Evolutionary conservation across 2,113 vertebrate genomes (phyloP).

Genomic region (Macquaria australasica): DNA sequence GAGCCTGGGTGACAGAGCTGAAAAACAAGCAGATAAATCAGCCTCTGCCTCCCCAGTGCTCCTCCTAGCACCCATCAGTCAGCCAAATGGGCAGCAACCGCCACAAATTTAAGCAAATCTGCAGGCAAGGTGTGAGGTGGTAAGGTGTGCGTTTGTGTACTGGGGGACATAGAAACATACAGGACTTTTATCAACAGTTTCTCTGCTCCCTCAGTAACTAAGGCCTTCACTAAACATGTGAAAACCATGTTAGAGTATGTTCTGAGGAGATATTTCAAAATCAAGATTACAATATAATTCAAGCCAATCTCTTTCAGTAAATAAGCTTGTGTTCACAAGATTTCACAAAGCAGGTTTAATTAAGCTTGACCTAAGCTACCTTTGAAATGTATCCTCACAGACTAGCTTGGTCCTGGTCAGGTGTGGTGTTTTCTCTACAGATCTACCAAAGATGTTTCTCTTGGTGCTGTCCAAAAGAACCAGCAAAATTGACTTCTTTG

Average conservation of each 20-base stretch:
- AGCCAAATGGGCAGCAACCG: slow-evolving; percentile 62
- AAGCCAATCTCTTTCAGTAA: background rate
- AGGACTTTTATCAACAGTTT: slow-evolving; percentile 13
- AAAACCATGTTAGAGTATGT: too few species aligned
- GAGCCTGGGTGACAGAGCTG: slow-evolving; percentile 57
- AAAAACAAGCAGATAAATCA: slow-evolving; percentile 79
- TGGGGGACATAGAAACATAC: slow-evolving; percentile 19
- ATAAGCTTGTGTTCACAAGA: too few species aligned
- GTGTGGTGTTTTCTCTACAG: too few species aligned
- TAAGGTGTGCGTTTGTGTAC: background rate
- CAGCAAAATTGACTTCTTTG: too few species aligned
- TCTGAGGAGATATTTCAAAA: background rate
- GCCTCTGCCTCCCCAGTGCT: slow-evolving; percentile 47
- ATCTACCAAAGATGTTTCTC: too few species aligned
- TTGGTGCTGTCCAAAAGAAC: too few species aligned
- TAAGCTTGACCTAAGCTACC: background rate
- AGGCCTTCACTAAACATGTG: too few species aligned
- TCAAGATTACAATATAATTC: background rate
- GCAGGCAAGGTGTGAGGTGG: slow-evolving; percentile 34
- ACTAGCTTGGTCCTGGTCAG: too few species aligned
- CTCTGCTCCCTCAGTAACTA: background rate
- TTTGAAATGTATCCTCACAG: too few species aligned
- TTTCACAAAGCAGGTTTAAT: background rate
- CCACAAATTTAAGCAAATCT: slow-evolving; percentile 66
- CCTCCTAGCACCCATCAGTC: slow-evolving; percentile 69